Evolutionary conservation across 2,797 vertebrate genomes (phyloP), one percentile per base, ranked within the genome.

Genomic region (Hafferia zeledoni): DNA sequence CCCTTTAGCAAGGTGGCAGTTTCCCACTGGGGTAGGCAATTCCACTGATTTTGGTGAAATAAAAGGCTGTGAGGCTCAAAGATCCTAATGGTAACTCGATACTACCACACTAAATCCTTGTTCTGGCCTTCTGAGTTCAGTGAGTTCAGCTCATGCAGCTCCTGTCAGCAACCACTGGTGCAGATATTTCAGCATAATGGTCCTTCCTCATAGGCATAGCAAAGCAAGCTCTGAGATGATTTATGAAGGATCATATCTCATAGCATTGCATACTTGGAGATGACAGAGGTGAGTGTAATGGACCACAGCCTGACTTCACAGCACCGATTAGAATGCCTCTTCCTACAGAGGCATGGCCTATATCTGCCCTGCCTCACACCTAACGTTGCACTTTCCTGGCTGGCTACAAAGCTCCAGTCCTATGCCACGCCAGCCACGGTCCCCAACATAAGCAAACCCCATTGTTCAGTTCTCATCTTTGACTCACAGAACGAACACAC

Each of bases 351-450:
- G 5, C 28, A 69, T 11, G 23, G 19, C n/a, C 39, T 57, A 0
- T 11, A 16, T 25, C 49, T 83, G 68, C n/a, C 41, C 25, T 72
- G 47, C 49, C 22, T 84, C 70, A 11, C 53, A 27, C 28, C 27
- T 33, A 37, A 13, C 12, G 8, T 10, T 8, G 12, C 2, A 0
- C 8, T 71, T 47, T 22, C 47, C 37, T 41, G 83, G 17, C 35
- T 41, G 25, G 24, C 5, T 23, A 31, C 27, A 69, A 19, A 72
- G 44, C 50, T 69, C 17, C 69, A 41, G 8, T 9, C 39, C 41
- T 64, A 1, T 11, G 31, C 56, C 39, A n/a, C 0, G 0, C 6
- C 1, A 1, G 30, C 28, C 3, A 0, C 1, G 0, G 13, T 23
- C 8, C n/a, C 72, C 71, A 69, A 0, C 44, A 20, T n/a, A 28